Base-by-base conservation (phyloP, 1,140 invertebrate genomes). In the Dendroctonus valens region DNA sequence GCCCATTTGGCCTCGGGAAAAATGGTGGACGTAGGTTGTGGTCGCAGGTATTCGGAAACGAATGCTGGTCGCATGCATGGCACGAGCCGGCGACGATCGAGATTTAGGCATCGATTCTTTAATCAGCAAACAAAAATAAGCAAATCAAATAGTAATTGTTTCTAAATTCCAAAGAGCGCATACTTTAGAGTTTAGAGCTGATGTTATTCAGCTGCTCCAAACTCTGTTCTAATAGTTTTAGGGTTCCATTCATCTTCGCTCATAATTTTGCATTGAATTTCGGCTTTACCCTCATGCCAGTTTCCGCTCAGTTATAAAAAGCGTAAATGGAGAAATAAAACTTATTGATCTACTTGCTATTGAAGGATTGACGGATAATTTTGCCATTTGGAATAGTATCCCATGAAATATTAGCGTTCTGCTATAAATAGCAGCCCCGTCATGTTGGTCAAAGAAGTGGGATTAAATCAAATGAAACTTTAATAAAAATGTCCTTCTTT, bases 31-130 rank as follows among this genome's bases (percentile, higher is more conserved):
- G 65, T 67, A 60, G 65, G 65, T 42, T 11, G 65, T 15, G 41
- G 41, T 46, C 57, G 42, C 65, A 60, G 58, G 64, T 65, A 65
- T 65, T 59, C 57, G 54, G 55, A 65, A 65, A 59, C 64, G 54
- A 63, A 67, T 60, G 41, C 38, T 41, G 49, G 65, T 67, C 65
- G 65, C 65, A 60, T 60, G 65, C 41, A 53, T 52, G 65, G 58
- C 65, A 67, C 65, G 65, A 67, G 65, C 58, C 65, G 55, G 52
- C 7, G 9, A 12, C 8, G 41, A 40, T 40, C 63, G 38, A 40
- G 39, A 41, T 42, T 42, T 48, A 15, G 46, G 63, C 7, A 14
- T 40, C 54, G 52, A 57, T 64, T 61, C 48, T 48, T 46, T 3
- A 57, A 57, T 14, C 15, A 11, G 8, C 44, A 46, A 3, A 12